Percentiles rank a stretch among this genome's conserved stretches.
Conservation (phyloP, 2,888 invertebrate genomes). For the Stratiomys singularior region DNA sequence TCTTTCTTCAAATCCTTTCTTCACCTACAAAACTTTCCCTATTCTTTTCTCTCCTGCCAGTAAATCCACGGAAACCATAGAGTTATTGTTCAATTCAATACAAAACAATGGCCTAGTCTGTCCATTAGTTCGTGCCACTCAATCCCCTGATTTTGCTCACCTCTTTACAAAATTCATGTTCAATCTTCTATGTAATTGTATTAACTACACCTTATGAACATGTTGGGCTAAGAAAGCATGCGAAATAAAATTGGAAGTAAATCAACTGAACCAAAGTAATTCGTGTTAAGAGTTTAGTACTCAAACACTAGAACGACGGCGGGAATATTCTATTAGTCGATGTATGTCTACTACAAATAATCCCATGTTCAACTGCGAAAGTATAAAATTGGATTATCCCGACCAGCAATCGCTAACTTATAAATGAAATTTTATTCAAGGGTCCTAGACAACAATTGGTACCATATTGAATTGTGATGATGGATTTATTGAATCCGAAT, state of each 20-base stretch:
- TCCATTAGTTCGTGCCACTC: too few relatives aligned
- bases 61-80: too few relatives aligned
- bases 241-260: neutral
- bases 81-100: neutral
- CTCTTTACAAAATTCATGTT: neutral
- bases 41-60: too few relatives aligned
- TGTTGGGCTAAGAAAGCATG: neutral
- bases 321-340: too few relatives aligned
- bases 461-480: neutral
- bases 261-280: too few relatives aligned
- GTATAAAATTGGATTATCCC: constrained; percentile 20
- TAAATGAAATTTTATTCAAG: neutral
- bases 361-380: neutral
- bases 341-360: too few relatives aligned
- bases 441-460: constrained; percentile 7
- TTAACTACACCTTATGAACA: constrained; percentile 23
- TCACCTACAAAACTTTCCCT: too few relatives aligned
- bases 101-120: neutral
- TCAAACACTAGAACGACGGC: too few relatives aligned
- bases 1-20: too few relatives aligned
- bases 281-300: too few relatives aligned
- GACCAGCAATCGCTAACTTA: neutral
- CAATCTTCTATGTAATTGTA: constrained; percentile 21
- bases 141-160: too few relatives aligned
- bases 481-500: constrained; percentile 9